Evolutionary conservation across 2,888 invertebrate species (phyloP).

Genomic region (Digitonthophagus gazella): DNA sequence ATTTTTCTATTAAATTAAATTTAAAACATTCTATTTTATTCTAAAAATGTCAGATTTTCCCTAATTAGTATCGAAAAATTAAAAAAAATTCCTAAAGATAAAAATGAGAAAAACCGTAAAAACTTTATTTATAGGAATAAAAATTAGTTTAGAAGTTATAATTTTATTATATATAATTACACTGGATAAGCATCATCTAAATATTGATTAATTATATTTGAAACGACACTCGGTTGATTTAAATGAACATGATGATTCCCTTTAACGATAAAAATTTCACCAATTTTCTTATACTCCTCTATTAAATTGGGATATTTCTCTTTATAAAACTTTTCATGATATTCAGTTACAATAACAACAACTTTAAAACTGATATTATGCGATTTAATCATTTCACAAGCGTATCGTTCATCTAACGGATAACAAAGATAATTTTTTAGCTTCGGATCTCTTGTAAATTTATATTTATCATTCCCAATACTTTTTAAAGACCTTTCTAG

Average conservation of each 20-base stretch:
- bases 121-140: too few relatives aligned
- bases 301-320: constrained; percentile 12
- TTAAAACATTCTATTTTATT: too few relatives aligned
- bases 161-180: too few relatives aligned
- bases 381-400: constrained; percentile 17
- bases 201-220: constrained; percentile 23
- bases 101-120: too few relatives aligned
- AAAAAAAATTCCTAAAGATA: too few relatives aligned
- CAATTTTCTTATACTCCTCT: constrained; percentile 19
- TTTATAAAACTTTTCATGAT: constrained; percentile 5
- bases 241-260: constrained; percentile 25
- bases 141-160: too few relatives aligned
- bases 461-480: constrained; percentile 38
- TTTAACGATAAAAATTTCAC: constrained; percentile 18
- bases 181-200: constrained; percentile 19
- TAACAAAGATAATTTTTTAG: constrained; percentile 29
- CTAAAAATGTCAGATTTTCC: too few relatives aligned
- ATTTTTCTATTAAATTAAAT: too few relatives aligned
- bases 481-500: constrained; percentile 41
- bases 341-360: constrained; percentile 19
- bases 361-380: constrained; percentile 22
- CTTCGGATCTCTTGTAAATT: constrained; percentile 46
- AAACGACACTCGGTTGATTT: constrained; percentile 20
- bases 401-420: constrained; percentile 24
- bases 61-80: too few relatives aligned